Evolutionary conservation across 2,113 vertebrate species (phyloP).

Genomic region (Apus apus): DNA sequence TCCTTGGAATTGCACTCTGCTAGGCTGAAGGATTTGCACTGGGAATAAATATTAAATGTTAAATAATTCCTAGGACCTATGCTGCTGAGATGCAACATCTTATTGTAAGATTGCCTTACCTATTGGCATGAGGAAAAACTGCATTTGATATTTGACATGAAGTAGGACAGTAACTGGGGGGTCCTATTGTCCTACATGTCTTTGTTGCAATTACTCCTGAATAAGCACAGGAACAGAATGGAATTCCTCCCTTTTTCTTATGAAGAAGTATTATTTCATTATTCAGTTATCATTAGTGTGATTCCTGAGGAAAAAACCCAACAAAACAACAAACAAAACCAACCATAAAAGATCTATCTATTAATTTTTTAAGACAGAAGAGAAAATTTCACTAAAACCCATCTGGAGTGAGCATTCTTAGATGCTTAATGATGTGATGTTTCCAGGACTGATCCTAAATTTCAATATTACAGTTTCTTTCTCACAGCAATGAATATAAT

Average conservation of each 20-base stretch:
- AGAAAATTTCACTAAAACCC: not conserved
- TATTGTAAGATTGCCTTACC: not conserved
- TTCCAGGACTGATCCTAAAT: not conserved
- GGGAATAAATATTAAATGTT: not conserved
- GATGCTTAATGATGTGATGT: not conserved
- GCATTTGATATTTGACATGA: not conserved
- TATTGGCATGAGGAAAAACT: not conserved
- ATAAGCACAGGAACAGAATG: not conserved
- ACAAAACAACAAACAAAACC: too few relatives aligned
- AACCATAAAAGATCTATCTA: not conserved
- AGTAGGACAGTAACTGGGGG: not conserved
- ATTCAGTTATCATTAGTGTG: slow-evolving; percentile 28
- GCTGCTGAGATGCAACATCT: not conserved
- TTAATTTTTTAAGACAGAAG: not conserved
- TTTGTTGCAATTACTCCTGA: not conserved
- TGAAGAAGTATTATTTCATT: not conserved
- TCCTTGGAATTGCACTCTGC: not conserved
- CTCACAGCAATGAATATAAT: not conserved
- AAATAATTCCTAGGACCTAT: not conserved
- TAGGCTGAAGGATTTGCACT: not conserved
- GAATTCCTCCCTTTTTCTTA: not conserved
- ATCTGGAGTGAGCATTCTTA: not conserved
- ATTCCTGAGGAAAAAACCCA: not conserved
- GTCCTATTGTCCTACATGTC: not conserved
- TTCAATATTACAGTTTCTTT: not conserved